Percentiles rank a stretch among this genome's conserved stretches.
These are phyloP conservation scores for Epirrhoe tristata DNA, from an alignment of 2,888 invertebrate species.

Conservation along the genomic window DNA sequence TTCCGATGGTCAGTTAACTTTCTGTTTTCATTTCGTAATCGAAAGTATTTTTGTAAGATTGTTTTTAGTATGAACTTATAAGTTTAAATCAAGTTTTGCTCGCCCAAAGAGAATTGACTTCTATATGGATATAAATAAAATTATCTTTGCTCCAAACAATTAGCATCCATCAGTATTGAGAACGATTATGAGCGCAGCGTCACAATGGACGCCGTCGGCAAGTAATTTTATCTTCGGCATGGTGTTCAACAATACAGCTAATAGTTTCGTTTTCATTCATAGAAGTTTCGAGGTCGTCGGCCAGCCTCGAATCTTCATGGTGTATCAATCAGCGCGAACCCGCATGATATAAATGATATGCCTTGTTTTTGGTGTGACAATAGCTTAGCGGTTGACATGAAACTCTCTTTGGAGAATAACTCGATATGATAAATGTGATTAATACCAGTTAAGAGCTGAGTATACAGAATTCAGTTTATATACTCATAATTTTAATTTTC, in stretches of 20 bases:
- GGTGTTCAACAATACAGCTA: slow-evolving; percentile 53
- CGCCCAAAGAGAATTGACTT: background rate
- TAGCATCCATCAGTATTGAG: slow-evolving; percentile 40
- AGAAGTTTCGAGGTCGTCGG: slow-evolving; percentile 51
- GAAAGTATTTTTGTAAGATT: background rate
- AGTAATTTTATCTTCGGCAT: slow-evolving; percentile 56
- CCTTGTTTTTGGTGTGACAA: slow-evolving; percentile 29
- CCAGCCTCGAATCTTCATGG: slow-evolving; percentile 27
- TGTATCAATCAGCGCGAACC: slow-evolving; percentile 25
- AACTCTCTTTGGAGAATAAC: background rate
- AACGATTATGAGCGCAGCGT: slow-evolving; percentile 44
- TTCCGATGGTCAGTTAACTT: background rate
- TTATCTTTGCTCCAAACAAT: slow-evolving; percentile 32
- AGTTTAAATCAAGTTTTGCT: background rate
- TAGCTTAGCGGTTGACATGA: slow-evolving; percentile 34
- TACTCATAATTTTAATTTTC: background rate
- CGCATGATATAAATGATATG: slow-evolving; percentile 31
- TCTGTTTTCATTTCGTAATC: background rate
- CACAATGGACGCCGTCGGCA: slow-evolving; percentile 46
- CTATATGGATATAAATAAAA: background rate
- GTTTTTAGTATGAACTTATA: too few species aligned
- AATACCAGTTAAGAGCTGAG: background rate
- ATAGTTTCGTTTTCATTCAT: slow-evolving; percentile 52
- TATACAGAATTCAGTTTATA: background rate
- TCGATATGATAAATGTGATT: background rate